Conservation (phyloP, 2,888 invertebrate genomes). For the Drosophila macrospina region DNA sequence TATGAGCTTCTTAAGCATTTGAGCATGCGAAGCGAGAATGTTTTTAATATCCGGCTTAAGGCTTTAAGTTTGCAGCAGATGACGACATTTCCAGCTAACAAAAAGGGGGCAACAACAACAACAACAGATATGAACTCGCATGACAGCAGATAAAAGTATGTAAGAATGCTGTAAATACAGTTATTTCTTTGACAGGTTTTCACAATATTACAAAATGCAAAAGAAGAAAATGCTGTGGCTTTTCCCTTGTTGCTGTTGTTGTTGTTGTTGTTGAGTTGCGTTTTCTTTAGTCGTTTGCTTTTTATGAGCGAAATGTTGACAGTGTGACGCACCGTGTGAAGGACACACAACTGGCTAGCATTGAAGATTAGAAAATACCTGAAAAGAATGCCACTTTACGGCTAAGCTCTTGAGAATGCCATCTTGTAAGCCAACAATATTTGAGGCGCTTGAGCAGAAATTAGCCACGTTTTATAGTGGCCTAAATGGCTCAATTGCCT, state of each 20-base stretch:
- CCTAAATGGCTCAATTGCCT: slow-evolving; percentile 61
- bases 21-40: neutral
- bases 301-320: slow-evolving; percentile 18
- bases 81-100: slow-evolving; percentile 1
- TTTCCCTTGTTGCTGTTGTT: slow-evolving; percentile 6
- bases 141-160: slow-evolving; percentile 7
- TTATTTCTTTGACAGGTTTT: neutral
- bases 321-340: slow-evolving; percentile 4
- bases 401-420: slow-evolving; percentile 23
- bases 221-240: slow-evolving; percentile 7
- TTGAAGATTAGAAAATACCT: slow-evolving; percentile 47
- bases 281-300: neutral
- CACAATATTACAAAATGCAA: slow-evolving; percentile 9
- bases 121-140: neutral
- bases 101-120: neutral
- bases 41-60: slow-evolving; percentile 46
- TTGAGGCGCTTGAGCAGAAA: slow-evolving; percentile 56
- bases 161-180: slow-evolving; percentile 7
- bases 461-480: slow-evolving; percentile 70
- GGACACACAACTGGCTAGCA: slow-evolving; percentile 19
- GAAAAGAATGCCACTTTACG: slow-evolving; percentile 46
- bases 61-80: slow-evolving; percentile 12
- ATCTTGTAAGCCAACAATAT: slow-evolving; percentile 15
- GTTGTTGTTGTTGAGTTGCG: no score
- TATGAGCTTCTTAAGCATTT: neutral